These are phyloP conservation scores for Percina caprodes DNA, from an alignment of 2,113 vertebrate species.

Conservation along the genomic window DNA sequence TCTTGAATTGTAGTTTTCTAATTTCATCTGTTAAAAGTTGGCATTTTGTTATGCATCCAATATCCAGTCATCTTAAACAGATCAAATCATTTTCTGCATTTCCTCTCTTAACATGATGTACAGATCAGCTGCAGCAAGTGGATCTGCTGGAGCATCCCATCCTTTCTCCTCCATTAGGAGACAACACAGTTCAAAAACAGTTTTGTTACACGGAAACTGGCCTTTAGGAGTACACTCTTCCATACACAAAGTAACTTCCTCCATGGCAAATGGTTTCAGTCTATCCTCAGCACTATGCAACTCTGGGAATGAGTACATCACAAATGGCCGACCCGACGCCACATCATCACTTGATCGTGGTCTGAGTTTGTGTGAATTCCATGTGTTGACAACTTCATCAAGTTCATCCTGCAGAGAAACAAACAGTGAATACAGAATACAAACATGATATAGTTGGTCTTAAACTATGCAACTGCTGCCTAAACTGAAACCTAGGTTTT, in stretches of 20 bases:
- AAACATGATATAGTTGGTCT: no score
- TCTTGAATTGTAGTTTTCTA: no score
- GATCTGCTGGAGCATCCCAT: background rate
- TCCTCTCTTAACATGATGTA: background rate
- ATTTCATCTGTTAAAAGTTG: no score
- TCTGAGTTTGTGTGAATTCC: slow-evolving; percentile 5
- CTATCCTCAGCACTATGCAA: background rate
- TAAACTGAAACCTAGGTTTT: no score
- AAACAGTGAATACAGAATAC: background rate
- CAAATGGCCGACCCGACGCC: background rate
- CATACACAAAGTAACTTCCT: background rate
- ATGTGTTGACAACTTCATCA: background rate
- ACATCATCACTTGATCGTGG: background rate
- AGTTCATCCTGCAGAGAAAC: slow-evolving; percentile 13
- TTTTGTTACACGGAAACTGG: background rate
- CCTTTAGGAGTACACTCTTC: slow-evolving; percentile 3
- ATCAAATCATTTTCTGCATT: background rate
- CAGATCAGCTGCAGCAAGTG: background rate
- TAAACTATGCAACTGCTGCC: no score
- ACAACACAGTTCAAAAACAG: background rate
- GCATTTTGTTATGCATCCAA: background rate
- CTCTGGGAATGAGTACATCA: slow-evolving; percentile 4
- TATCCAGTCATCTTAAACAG: no score
- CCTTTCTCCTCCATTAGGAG: background rate
- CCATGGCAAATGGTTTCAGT: background rate